Conservation (phyloP, 2,888 invertebrate genomes). For the Aradus depressus region DNA sequence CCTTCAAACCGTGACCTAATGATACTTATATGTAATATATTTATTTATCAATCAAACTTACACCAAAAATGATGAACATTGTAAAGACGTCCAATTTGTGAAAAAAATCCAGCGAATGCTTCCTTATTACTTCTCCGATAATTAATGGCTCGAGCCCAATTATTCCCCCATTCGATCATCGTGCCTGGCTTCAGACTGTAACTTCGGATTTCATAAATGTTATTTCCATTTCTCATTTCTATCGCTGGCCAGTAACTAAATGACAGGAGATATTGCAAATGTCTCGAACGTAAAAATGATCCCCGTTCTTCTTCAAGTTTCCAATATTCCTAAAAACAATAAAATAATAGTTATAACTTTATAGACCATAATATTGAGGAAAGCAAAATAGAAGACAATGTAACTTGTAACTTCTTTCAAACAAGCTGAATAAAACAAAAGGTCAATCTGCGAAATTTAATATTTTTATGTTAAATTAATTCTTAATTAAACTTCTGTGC, state of each 20-base stretch:
- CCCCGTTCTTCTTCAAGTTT: conserved; percentile 64
- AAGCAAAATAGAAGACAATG: too few relatives aligned
- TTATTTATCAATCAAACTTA: conserved; percentile 45
- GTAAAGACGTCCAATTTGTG: conserved; percentile 91
- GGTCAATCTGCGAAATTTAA: too few relatives aligned
- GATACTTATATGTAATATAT: not conserved
- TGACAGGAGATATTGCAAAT: conserved; percentile 83
- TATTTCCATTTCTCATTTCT: conserved; percentile 53
- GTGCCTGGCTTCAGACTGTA: conserved; percentile 93
- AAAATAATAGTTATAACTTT: too few relatives aligned
- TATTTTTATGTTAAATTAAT: too few relatives aligned
- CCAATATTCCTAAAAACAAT: conserved; percentile 51
- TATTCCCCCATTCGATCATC: conserved; percentile 99
- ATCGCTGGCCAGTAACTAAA: conserved; percentile 97
- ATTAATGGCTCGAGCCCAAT: conserved; percentile 92
- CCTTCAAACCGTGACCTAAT: too few relatives aligned
- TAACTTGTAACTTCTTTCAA: too few relatives aligned
- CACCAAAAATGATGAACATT: conserved; percentile 99
- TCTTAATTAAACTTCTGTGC: too few relatives aligned
- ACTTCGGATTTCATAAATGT: conserved; percentile 89
- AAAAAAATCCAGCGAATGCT: conserved; percentile 95
- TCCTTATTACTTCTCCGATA: conserved; percentile 84
- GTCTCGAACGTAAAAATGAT: conserved; percentile 68
- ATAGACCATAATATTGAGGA: too few relatives aligned
- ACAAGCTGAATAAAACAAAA: too few relatives aligned